Evolutionary conservation across 2,888 invertebrate species (phyloP), one percentile per base, ranked within the genome.

Genomic region (Noctua pronuba): DNA sequence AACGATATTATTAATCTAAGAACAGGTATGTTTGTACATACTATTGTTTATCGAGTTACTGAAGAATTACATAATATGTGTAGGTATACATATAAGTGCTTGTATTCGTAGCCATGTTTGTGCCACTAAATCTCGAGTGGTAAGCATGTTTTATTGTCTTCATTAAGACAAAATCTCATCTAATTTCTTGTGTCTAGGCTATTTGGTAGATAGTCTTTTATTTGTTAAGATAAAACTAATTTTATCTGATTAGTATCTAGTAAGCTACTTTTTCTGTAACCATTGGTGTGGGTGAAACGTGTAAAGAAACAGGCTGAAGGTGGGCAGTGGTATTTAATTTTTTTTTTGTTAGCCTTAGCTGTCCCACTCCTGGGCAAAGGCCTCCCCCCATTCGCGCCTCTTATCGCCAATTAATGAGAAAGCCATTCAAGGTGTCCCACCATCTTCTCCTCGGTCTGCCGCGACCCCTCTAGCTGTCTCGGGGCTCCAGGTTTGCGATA

Each of bases 81-180:
- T 79, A 35, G 35, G 35, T 35, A 35, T 35, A n/a, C 21, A 58
- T 52, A n/a, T 31, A 46, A 4, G 21, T 77, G 58, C n/a, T 60
- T 65, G 58, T 75, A 66, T 84, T 65, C 72, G 64, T 38, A 69
- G 38, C 35, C 28, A 66, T 79, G 72, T 75, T 82, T 79, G 72
- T 79, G 64, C 24, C 49, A 55, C 74, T 73, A 78, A 82, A 84
- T 79, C 79, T 76, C 72, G 69, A 49, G 64, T 75, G 77, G 77
- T 86, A 86, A 82, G 70, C 74, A 68, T 66, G 77, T 81, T 87
- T 83, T 88, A 88, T 76, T 79, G 69, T 70, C 52, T 65, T 73
- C 60, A 77, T 87, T 88, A 73, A 88, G 84, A 88, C 84, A 65
- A 75, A 76, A 87, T 88, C 87, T 80, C 62, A 28, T 68, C 67